phyloP scores from a whole-genome alignment of 1,140 invertebrate genomes.

The Cydia fagiglandana region DNA sequence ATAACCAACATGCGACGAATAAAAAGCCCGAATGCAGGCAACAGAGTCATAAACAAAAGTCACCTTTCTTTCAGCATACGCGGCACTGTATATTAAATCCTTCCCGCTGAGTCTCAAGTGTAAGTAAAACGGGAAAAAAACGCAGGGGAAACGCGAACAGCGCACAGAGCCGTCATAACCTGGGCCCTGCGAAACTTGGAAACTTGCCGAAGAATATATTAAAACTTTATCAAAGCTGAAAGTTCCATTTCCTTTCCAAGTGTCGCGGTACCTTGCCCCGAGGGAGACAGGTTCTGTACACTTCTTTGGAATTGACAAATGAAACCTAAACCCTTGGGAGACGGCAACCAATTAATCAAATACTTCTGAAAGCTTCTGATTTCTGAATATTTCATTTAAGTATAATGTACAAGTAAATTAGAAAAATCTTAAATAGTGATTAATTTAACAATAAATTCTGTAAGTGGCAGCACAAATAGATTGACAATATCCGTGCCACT shows the following conservation, averaged over 20 bases:
- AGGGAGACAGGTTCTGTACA: conserved; percentile 26
- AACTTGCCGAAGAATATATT: conserved; percentile 75
- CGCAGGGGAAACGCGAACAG: conserved; percentile 45
- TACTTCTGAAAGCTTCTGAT: conserved; percentile 31
- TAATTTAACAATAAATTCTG: not conserved
- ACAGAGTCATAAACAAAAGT: conserved; percentile 22
- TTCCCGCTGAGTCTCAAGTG: conserved; percentile 40
- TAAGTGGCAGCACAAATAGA: conserved; percentile 2
- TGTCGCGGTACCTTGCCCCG: conserved; percentile 48
- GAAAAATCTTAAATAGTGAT: conserved; percentile 17
- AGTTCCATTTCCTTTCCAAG: conserved; percentile 65
- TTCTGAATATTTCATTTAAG: conserved; percentile 29
- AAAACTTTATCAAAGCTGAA: conserved; percentile 75
- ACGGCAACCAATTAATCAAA: conserved; percentile 32
- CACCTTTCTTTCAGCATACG: conserved; percentile 3
- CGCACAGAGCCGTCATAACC: conserved; percentile 67
- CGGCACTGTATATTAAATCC: conserved; percentile 46
- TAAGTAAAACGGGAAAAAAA: conserved; percentile 46
- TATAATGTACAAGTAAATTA: conserved; percentile 18
- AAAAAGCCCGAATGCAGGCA: conserved; percentile 2
- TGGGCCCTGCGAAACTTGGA: conserved; percentile 54
- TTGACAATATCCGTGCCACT: not conserved
- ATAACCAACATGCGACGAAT: not conserved
- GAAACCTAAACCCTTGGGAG: conserved; percentile 31
- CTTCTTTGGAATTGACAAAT: conserved; percentile 42